Base-by-base conservation (phyloP, 2,888 invertebrate genomes). In the Zygaena filipendulae region DNA sequence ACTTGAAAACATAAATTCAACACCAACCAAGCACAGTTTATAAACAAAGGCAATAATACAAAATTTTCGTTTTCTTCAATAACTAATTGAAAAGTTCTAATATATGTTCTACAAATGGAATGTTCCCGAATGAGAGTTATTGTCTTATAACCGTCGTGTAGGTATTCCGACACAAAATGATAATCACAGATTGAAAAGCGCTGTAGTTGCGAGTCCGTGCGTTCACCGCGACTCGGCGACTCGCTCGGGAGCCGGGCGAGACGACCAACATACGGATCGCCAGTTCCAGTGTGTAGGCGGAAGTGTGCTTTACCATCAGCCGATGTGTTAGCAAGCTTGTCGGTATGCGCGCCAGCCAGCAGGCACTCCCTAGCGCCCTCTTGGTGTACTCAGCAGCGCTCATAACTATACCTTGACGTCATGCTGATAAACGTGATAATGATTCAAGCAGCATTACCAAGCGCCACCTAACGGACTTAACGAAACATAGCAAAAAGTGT, bases 21-120 rank as follows among this genome's bases (percentile, higher is more conserved):
- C 13, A 20, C 20, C 10, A n/a, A n/a, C n/a, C n/a, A n/a, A 23
- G 13, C 33, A 41, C 33, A 27, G 32, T 35, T 30, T 29, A 22
- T 33, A 32, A 29, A 34, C 37, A 35, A 32, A 30, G 9, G 16
- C 31, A 30, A 16, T 25, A 30, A 30, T 13, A 20, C 9, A 20
- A 20, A n/a, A 20, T 9, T 4, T 9, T 20, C 8, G 3, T n/a
- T 8, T n/a, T n/a, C 8, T 20, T 20, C 5, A 20, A 3, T 20
- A 4, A 9, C 8, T 20, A 20, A n/a, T 20, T 20, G 6, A 9
- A 20, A 8, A 20, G n/a, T 8, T 20, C n/a, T n/a, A 20, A 20
- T 8, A n/a, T n/a, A n/a, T n/a, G 28, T 29, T 29, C 32, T 35
- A 37, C 35, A 32, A 25, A 32, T 23, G 30, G 35, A 45, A 39